Base-by-base conservation (phyloP, 2,797 vertebrate species). In the Falco berigora region DNA sequence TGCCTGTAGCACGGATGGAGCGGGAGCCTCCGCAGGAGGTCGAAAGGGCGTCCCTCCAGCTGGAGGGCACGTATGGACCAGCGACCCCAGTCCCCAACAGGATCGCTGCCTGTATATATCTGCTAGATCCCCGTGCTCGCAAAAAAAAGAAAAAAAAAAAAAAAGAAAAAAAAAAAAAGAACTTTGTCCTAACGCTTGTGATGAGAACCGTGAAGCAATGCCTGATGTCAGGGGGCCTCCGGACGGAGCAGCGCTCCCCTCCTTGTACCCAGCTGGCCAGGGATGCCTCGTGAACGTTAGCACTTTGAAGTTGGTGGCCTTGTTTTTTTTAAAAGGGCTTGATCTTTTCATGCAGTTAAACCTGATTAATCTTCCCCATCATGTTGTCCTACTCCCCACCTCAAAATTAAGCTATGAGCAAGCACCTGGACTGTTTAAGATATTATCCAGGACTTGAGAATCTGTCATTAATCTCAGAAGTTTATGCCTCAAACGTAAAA, bases 311-410 rank as follows among this genome's bases (percentile, higher is more conserved):
- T 13, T 95, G 62, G 95, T 97, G 97, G 97, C 96, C 98, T 98
- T 98, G 98, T 97, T 98, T 98, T 97, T 98, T 96, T 96, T 97
- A 96, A 97, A 98, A 98, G 98, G 98, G 98, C 98, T 98, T 95
- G 97, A 97, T 97, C 94, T 97, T 98, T 96, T 93, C 93, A 42
- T 96, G 97, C 97, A 95, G 97, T 97, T 97, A 79, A 97, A 97
- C 67, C 72, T 86, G 64, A 90, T 66, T 27, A 49, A 89, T 76
- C 40, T 71, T 49, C 79, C 91, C 85, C 95, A 32, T 85, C 86
- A 4, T 44, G 40, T 46, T 49, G 59, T 81, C 91, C 79, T 68
- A 42, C 34, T 50, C 87, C 96, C 94, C 83, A 59, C 49, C 84
- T 86, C 68, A 9, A 69, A 61, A 59, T 24, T 7, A 40, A 42